Percentiles rank a stretch among this genome's conserved stretches.
Conservation (phyloP, 2,888 invertebrate species). For the Troides helena region DNA sequence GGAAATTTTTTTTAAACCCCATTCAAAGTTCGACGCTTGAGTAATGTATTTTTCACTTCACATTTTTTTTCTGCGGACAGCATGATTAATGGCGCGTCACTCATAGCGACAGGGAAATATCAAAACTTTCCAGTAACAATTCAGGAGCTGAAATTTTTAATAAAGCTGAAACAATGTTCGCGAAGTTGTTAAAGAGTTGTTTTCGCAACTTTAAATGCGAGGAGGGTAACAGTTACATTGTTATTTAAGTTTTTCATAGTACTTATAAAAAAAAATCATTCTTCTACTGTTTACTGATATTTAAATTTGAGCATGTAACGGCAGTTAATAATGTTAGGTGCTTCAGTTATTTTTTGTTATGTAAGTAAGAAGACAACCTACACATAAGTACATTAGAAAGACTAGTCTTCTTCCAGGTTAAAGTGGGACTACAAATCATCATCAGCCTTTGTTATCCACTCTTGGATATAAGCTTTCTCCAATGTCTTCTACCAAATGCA, state of each 20-base stretch:
- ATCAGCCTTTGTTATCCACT: too few relatives aligned
- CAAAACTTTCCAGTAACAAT: slow-evolving; percentile 47
- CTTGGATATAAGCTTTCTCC: too few relatives aligned
- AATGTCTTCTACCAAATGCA: too few relatives aligned
- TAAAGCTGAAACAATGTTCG: slow-evolving; percentile 37
- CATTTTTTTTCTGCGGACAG: slow-evolving; percentile 46
- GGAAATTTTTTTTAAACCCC: slow-evolving; percentile 15
- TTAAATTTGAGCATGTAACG: background rate
- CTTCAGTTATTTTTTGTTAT: background rate
- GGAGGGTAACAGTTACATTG: background rate
- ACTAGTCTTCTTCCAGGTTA: too few relatives aligned
- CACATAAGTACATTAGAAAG: too few relatives aligned
- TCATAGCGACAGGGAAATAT: slow-evolving; percentile 52
- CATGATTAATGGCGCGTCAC: slow-evolving; percentile 56
- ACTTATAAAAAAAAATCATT: background rate
- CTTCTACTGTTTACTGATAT: background rate
- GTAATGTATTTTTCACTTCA: slow-evolving; percentile 33
- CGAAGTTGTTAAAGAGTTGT: slow-evolving; percentile 41
- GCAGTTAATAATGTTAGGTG: background rate
- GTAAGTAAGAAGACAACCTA: background rate
- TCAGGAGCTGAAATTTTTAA: slow-evolving; percentile 45
- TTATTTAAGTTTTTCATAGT: background rate
- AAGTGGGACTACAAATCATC: too few relatives aligned
- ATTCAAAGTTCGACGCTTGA: slow-evolving; percentile 19
- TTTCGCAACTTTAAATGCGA: slow-evolving; percentile 28